These are phyloP conservation scores for Pomacea maculata DNA, from an alignment of 1,140 invertebrate species.

Conservation along the genomic window DNA sequence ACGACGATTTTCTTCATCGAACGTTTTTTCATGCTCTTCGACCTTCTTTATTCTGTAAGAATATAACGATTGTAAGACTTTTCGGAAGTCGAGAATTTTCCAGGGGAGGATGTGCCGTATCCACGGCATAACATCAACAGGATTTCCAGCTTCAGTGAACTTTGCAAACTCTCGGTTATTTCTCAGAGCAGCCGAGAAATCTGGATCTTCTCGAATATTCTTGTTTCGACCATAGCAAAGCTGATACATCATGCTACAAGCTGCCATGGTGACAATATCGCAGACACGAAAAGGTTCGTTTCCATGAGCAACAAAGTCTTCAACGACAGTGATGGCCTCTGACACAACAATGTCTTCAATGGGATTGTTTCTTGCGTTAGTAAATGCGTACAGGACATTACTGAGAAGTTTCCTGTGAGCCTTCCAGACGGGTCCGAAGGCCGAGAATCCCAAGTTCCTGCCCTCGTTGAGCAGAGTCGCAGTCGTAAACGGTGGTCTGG, in stretches of 20 bases:
- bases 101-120: constrained; percentile 20
- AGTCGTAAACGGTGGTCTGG: constrained; percentile 33
- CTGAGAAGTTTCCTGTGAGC: constrained; percentile 24
- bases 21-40: constrained; percentile 4
- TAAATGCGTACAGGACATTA: constrained; percentile 26
- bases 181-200: neutral
- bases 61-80: neutral
- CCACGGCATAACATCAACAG: constrained; percentile 33
- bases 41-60: neutral
- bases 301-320: constrained; percentile 14
- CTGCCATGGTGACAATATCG: neutral
- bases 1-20: constrained; percentile 2
- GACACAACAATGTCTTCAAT: constrained; percentile 21
- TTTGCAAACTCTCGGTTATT: constrained; percentile 2
- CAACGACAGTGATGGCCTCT: constrained; percentile 21
- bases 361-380: constrained; percentile 11
- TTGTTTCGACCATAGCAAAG: neutral
- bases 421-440: constrained; percentile 23
- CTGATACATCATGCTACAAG: neutral
- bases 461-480: constrained; percentile 11
- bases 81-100: constrained; percentile 9
- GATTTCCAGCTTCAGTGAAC: constrained; percentile 22
- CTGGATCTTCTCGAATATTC: neutral
- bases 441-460: constrained; percentile 22
- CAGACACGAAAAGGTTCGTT: constrained; percentile 26